A percentile compares a stretch with the other conserved stretches of the same genome.
Conservation (phyloP, 2,888 invertebrate genomes). For the Chymomyza fuscimana region DNA sequence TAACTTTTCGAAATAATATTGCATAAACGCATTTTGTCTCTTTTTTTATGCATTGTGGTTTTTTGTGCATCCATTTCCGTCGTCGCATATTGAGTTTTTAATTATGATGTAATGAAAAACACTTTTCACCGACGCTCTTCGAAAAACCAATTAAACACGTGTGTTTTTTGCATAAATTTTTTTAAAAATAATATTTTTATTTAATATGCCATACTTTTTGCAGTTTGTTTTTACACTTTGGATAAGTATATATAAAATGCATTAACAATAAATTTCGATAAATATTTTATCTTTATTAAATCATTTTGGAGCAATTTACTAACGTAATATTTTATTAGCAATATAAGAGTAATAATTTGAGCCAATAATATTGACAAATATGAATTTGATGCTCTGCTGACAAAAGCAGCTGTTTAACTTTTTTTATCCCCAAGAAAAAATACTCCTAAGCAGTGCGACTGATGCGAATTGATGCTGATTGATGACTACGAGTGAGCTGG, state of each 20-base stretch:
- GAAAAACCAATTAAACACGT: background rate
- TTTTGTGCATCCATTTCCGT: no score
- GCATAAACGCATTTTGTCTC: no score
- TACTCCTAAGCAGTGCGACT: slow-evolving; percentile 4
- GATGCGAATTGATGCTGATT: slow-evolving; percentile 55
- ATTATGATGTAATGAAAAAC: no score
- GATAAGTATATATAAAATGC: background rate
- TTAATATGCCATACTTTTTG: background rate
- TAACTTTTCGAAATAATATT: no score
- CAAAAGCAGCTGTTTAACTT: slow-evolving; percentile 9
- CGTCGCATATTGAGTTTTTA: no score
- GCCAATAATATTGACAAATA: slow-evolving; percentile 58
- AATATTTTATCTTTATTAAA: background rate
- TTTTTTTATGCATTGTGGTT: no score
- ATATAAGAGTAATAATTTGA: background rate
- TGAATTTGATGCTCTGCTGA: slow-evolving; percentile 53
- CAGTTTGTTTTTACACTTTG: background rate
- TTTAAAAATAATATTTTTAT: background rate
- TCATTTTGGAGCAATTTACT: background rate
- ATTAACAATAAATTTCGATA: background rate
- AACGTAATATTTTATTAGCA: background rate
- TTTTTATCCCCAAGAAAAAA: background rate
- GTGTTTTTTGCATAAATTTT: background rate
- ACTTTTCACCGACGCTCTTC: background rate
- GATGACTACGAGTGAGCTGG: slow-evolving; percentile 36